These are phyloP conservation scores for Oligia strigilis DNA, from an alignment of 2,888 invertebrate species.

Conservation along the genomic window DNA sequence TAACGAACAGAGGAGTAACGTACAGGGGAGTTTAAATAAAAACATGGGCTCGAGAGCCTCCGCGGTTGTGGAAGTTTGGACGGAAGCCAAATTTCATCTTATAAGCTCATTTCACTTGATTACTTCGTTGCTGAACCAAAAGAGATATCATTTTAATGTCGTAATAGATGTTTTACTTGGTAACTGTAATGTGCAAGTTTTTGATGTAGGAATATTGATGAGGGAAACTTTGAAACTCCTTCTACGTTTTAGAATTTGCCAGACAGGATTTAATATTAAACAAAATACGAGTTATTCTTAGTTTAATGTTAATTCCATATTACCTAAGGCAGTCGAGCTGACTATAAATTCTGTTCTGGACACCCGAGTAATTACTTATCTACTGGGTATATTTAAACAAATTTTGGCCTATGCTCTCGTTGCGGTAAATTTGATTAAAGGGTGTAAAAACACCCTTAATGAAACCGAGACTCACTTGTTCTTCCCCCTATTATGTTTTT, in stretches of 20 bases:
- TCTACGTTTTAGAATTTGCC: neutral
- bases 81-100: constrained; percentile 73
- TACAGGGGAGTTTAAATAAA: constrained; percentile 67
- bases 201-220: constrained; percentile 43
- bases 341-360: neutral
- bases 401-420: neutral
- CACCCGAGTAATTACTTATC: neutral
- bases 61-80: constrained; percentile 69
- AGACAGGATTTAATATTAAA: neutral
- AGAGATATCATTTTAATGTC: constrained; percentile 78
- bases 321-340: neutral
- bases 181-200: constrained; percentile 55
- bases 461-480: neutral
- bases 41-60: constrained; percentile 59
- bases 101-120: constrained; percentile 76
- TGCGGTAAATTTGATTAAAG: neutral
- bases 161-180: constrained; percentile 72
- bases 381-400: neutral
- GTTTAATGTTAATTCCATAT: neutral
- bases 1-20: neutral
- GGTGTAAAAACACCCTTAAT: no score
- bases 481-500: neutral
- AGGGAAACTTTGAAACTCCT: neutral
- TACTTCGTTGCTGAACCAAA: constrained; percentile 77
- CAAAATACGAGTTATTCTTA: neutral